Evolutionary conservation across 2,797 vertebrate species (phyloP), one percentile per base, ranked within the genome.

Genomic region (Crossoptilon crossoptilon): DNA sequence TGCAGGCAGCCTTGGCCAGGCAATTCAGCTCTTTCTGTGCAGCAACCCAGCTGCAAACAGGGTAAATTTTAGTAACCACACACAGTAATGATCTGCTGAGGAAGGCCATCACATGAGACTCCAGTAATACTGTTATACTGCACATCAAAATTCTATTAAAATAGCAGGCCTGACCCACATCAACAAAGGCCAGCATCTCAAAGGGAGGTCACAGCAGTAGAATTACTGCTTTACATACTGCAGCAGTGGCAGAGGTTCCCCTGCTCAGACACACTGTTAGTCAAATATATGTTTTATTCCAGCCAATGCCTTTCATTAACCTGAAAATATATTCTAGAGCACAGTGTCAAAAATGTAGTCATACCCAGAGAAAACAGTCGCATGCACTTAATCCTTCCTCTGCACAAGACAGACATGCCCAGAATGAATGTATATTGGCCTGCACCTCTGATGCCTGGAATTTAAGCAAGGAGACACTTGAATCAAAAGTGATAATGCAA

Each of bases 301-400:
- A 85, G 84, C 58, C 94, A 92, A 27, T 7, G 83, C 39, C 85
- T 66, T 71, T 79, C 90, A 76, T 14, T 64, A 90, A 76, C 46
- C 72, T 79, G 53, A 37, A 94, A 92, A 91, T 67, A 19, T 1
- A 62, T 83, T 87, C 72, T 33, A 33, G 16, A 90, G 59, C 53
- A 78, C 59, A 43, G 59, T 3, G 13, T 56, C 66, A 69, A 75
- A 35, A 76, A 82, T 9, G 33, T 13, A 77, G 43, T 17, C 39
- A 5, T 63, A 44, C 64, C 76, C 91, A 93, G 84, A 58, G 68
- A 56, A 35, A 67, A 3, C 56, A 31, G 59, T 3, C 73, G 76
- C 71, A 62, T 16, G 1, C 72, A 76, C 60, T 55, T 74, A 71
- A 96, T 96, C 82, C 73, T 66, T 85, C 43, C 82, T 37, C 76